Evolutionary conservation across 64 coral and sea anemone genomes (phyloP), one percentile per base, ranked within the genome.

Genomic region (Astreopora myriophthalma): DNA sequence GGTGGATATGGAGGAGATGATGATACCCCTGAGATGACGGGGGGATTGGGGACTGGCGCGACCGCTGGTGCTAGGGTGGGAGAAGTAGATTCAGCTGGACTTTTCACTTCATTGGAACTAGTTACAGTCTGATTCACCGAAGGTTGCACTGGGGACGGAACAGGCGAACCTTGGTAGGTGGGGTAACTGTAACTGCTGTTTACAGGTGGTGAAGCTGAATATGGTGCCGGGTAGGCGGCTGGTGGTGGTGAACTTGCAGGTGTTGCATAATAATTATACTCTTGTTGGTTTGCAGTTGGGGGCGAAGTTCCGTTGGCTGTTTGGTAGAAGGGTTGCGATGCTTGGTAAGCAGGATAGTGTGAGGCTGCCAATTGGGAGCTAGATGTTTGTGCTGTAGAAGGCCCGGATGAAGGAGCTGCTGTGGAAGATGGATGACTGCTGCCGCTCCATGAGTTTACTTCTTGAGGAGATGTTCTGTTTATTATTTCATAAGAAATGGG

Each of bases 401-500:
- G 44, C 14, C 40, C 48, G 19, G 48, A 8, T 55, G 26, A 14
- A 31, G 75, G 11, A 29, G 75, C 26, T 79, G 13, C 14, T 20
- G 55, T 1, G 3, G 57, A 4, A 65, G 55, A 11, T 19, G 52
- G 16, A 40, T 25, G 20, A n/a, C n/a, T 40, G 5, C 22, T 38
- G n/a, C 17, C 24, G 13, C 14, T 20, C n/a, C 32, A 34, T 36
- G 42, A 27, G 4, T 44, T 52, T 24, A 8, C 23, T 48, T 17
- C 44, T 33, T 55, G 48, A 82, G 55, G 32, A 6, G 78, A 82
- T 24, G 51, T 19, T 23, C 19, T 62, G 55, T 61, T 82, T 16
- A 83, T 83, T 40, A 83, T 65, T 64, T 65, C n/a, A 33, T 83
- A 83, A 32, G 79, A 37, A 64, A 83, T 31, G 22, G 79, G 79